These are phyloP conservation scores for Subacronicta megacephala DNA, from an alignment of 2,888 invertebrate genomes.

Conservation along the genomic window DNA sequence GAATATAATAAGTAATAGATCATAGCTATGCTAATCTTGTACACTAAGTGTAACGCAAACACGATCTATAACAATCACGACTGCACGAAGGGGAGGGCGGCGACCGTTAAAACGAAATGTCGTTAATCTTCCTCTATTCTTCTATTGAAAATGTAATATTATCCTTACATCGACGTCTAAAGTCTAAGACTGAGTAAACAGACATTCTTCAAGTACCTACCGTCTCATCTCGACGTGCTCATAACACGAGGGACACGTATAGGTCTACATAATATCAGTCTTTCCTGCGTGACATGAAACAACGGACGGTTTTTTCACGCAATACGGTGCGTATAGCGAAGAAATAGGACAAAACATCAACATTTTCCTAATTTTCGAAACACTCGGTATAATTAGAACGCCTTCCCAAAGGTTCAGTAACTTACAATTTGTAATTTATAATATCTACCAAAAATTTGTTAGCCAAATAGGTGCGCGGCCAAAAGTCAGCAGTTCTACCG, in stretches of 20 bases:
- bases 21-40: slow-evolving; percentile 12
- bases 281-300: slow-evolving; percentile 32
- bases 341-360: slow-evolving; percentile 4
- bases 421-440: slow-evolving; percentile 48
- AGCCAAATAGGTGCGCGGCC: slow-evolving; percentile 48
- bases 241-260: slow-evolving; percentile 23
- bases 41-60: slow-evolving; percentile 19
- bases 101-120: slow-evolving; percentile 41
- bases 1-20: slow-evolving; percentile 30
- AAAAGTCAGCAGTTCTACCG: slow-evolving; percentile 38
- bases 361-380: slow-evolving; percentile 31
- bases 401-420: slow-evolving; percentile 34
- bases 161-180: slow-evolving; percentile 33
- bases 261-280: slow-evolving; percentile 10
- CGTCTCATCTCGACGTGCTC: slow-evolving; percentile 29
- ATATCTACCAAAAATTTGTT: slow-evolving; percentile 55
- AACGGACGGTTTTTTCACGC: slow-evolving; percentile 22
- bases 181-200: slow-evolving; percentile 35
- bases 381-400: slow-evolving; percentile 31
- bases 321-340: slow-evolving; percentile 5
- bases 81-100: slow-evolving; percentile 6
- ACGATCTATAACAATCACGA: slow-evolving; percentile 23
- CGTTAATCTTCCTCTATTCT: slow-evolving; percentile 57
- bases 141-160: slow-evolving; percentile 50
- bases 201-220: slow-evolving; percentile 36